Evolutionary conservation across 2,888 invertebrate species (phyloP).

Genomic region (Biston stratarius): DNA sequence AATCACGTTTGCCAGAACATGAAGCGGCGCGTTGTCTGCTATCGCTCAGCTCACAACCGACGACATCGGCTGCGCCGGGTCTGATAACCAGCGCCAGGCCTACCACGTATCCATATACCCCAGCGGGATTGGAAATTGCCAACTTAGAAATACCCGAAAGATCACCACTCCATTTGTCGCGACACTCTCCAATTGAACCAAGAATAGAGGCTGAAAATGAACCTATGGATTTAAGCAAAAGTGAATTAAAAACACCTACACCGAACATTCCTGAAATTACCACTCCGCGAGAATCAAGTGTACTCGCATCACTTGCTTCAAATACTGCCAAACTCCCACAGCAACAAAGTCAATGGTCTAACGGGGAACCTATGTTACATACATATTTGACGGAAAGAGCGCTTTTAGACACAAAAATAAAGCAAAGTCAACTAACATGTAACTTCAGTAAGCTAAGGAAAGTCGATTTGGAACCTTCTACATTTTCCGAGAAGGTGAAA

Average conservation of each 20-base stretch:
- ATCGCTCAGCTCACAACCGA: conserved; percentile 88
- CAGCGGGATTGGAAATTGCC: conserved; percentile 66
- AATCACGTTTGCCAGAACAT: conserved; percentile 91
- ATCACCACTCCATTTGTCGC: conserved; percentile 52
- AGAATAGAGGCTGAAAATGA: conserved; percentile 81
- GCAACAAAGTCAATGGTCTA: conserved; percentile 84
- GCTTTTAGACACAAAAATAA: conserved; percentile 89
- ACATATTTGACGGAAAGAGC: conserved; percentile 91
- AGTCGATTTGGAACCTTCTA: conserved; percentile 68
- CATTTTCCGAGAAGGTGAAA: conserved; percentile 59
- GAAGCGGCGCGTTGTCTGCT: conserved; percentile 94
- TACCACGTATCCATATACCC: conserved; percentile 89
- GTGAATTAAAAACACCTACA: conserved; percentile 66
- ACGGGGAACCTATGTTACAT: conserved; percentile 89
- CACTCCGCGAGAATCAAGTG: conserved; percentile 87
- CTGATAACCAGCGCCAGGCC: conserved; percentile 88
- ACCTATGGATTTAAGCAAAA: conserved; percentile 83
- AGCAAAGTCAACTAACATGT: conserved; percentile 87
- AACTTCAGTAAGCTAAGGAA: conserved; percentile 72
- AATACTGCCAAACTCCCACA: conserved; percentile 88
- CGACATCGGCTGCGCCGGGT: conserved; percentile 82
- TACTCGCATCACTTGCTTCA: conserved; percentile 88
- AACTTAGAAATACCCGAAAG: conserved; percentile 66
- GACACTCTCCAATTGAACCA: conserved; percentile 63
- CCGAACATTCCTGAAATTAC: conserved; percentile 83